Conservation (phyloP, 1,140 invertebrate genomes). For the Myzus persicae region DNA sequence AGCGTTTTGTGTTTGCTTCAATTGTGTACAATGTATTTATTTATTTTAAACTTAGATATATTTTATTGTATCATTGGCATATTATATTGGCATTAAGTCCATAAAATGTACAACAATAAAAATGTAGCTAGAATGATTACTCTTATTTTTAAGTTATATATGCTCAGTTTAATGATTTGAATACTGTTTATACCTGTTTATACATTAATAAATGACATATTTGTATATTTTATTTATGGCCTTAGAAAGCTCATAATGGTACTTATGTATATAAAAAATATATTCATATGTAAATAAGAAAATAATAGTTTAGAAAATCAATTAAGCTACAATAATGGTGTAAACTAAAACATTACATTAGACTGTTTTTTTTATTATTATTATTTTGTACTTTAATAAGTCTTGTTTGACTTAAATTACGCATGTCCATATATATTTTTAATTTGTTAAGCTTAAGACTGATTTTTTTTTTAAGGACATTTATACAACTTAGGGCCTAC, state of each 20-base stretch:
- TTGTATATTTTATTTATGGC: neutral
- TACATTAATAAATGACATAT: neutral
- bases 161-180: conserved; percentile 34
- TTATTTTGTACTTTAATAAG: conserved; percentile 17
- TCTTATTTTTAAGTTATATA: conserved; percentile 23
- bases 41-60: neutral
- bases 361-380: conserved; percentile 43
- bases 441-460: conserved; percentile 58
- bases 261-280: neutral
- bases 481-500: conserved; percentile 45
- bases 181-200: conserved; percentile 7
- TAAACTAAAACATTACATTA: conserved; percentile 21
- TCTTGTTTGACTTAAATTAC: neutral
- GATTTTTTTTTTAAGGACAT: conserved; percentile 45
- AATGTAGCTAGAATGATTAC: neutral
- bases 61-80: neutral
- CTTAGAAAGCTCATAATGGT: neutral
- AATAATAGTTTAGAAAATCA: neutral
- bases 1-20: neutral
- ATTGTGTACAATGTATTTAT: neutral
- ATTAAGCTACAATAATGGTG: conserved; percentile 22
- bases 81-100: neutral
- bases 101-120: neutral
- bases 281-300: neutral
- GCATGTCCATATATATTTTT: conserved; percentile 11